Percentiles rank a stretch among this genome's conserved stretches.
Conservation (phyloP, 2,113 vertebrate genomes). For the Corvus cornix region DNA sequence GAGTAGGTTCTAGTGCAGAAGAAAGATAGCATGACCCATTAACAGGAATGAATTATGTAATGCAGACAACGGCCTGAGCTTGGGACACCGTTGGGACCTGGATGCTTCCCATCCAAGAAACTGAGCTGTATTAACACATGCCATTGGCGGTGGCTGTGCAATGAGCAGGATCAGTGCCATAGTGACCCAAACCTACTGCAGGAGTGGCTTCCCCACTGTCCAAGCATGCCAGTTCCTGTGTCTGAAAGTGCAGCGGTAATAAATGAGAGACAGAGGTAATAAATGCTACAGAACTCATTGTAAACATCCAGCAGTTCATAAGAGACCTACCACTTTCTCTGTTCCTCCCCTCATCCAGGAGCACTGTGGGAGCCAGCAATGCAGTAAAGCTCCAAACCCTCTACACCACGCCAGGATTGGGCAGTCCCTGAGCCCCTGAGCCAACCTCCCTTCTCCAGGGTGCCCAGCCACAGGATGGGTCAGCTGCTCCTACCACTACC, state of each 20-base stretch:
- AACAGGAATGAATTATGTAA: neutral
- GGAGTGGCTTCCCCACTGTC: fast-evolving
- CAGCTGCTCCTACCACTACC: neutral
- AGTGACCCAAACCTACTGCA: neutral
- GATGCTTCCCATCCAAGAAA: fast-evolving
- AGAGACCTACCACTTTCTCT: neutral
- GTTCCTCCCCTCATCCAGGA: neutral
- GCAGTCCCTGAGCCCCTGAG: fast-evolving
- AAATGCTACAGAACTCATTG: fast-evolving
- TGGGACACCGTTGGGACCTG: fast-evolving
- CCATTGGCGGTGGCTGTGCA: fast-evolving
- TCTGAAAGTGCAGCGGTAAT: fast-evolving
- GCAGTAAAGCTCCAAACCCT: fast-evolving
- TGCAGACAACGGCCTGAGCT: neutral
- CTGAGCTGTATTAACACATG: neutral
- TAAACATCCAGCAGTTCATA: neutral
- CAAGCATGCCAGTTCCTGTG: fast-evolving
- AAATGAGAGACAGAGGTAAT: neutral
- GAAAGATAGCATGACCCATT: neutral
- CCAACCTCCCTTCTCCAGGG: neutral
- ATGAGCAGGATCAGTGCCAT: fast-evolving
- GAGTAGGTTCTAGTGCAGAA: neutral
- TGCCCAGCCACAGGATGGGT: fast-evolving
- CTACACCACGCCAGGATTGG: fast-evolving
- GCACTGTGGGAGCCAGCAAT: neutral